A percentile compares a stretch with the other conserved stretches of the same genome.
phyloP scores from a whole-genome alignment of 2,113 vertebrate species.

The Aramus guarauna region DNA sequence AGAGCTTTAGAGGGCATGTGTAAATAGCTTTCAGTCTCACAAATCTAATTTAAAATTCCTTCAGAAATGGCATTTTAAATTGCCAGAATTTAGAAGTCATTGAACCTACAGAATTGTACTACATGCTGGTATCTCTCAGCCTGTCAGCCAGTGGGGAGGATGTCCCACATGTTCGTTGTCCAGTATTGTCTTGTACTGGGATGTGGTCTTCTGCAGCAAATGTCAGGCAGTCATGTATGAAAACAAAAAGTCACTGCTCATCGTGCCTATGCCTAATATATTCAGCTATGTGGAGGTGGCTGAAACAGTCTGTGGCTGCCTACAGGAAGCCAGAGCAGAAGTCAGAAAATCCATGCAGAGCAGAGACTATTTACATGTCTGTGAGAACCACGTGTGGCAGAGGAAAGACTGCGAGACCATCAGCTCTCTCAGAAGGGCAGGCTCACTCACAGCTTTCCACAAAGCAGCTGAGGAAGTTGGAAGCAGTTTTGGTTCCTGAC shows the following conservation, averaged over 20 bases:
- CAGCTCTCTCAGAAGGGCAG: background rate
- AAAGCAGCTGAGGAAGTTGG: background rate
- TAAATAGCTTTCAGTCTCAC: slow-evolving; percentile 7
- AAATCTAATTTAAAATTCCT: background rate
- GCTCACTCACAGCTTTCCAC: background rate
- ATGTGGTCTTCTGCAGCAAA: background rate
- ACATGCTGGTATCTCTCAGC: background rate
- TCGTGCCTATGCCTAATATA: background rate
- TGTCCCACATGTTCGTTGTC: background rate
- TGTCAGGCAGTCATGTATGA: background rate
- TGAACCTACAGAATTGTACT: background rate
- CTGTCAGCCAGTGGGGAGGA: background rate
- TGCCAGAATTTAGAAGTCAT: background rate
- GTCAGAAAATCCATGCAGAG: background rate
- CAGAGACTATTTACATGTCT: background rate
- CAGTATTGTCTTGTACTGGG: background rate
- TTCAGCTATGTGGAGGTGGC: background rate
- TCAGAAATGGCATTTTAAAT: background rate
- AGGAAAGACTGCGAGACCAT: background rate
- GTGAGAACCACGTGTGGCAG: rapidly evolving
- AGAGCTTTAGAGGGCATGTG: background rate
- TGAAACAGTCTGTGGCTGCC: background rate
- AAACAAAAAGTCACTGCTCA: background rate
- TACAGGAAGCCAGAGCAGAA: slow-evolving; percentile 9
- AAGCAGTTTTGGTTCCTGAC: background rate